Base-by-base conservation (phyloP, 2,797 vertebrate genomes). In the Myotis myotis region DNA sequence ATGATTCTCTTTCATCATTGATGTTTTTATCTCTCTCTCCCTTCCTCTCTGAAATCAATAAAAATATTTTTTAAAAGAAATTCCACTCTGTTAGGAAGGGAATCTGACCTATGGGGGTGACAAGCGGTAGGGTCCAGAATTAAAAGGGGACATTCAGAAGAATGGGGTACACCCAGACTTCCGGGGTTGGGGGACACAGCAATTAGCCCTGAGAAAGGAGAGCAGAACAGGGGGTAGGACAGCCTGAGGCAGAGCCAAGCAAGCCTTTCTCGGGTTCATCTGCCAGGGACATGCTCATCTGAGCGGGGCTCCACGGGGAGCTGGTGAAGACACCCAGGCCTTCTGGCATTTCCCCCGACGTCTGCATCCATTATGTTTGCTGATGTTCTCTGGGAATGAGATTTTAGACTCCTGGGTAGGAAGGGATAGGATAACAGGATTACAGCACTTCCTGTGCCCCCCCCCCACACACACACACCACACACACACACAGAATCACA, bases 381-480 rank as follows among this genome's bases (percentile, higher is more conserved):
- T 91, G 75, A 89, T 97, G 95, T 97, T 97, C 95, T 96, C 51
- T 11, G 87, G 93, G 97, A 98, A 98, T 95, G 97, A 97, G 97
- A 97, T 98, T 98, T 98, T 97, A 97, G 95, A 97, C 95, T 96
- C 96, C 89, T 79, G 92, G 70, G 89, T 88, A 96, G 92, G 93
- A 98, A 98, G 98, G 97, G 97, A 97, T 95, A 95, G 89, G 97
- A 98, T 98, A 98, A 98, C 96, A 97, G 96, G 97, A 97, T 98
- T 97, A 97, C 81, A 96, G 84, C 78, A 2, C 95, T 98, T 97
- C 97, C 75, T 87, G 10, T 10, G 76, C 41, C 44, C 2, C 44
- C 2, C 44, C 97, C 97, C 95, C 60, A 30, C 93, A 97, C 97
- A 97, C 93, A 7, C 25, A 93, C 93, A 96, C 60, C 97, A 96